These are phyloP conservation scores for Argynnis bischoffii DNA, from an alignment of 2,888 invertebrate species.

Conservation along the genomic window DNA sequence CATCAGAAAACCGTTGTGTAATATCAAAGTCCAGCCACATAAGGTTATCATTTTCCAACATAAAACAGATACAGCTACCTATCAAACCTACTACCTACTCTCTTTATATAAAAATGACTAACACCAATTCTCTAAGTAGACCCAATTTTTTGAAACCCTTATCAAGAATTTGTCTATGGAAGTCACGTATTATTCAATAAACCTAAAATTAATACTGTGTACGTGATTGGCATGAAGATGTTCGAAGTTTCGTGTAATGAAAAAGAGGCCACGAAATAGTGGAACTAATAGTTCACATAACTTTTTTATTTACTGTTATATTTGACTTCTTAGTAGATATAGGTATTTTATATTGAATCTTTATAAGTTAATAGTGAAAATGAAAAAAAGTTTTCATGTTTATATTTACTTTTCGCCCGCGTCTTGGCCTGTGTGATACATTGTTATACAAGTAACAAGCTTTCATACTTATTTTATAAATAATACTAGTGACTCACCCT, in stretches of 20 bases:
- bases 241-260: constrained; percentile 64
- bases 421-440: too few species aligned
- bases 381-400: too few species aligned
- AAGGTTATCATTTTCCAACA: not conserved
- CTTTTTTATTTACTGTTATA: not conserved
- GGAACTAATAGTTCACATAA: constrained; percentile 5
- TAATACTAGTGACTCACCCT: too few species aligned
- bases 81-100: not conserved
- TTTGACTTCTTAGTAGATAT: not conserved
- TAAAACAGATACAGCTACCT: constrained; percentile 10
- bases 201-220: constrained; percentile 73
- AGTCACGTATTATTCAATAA: constrained; percentile 78
- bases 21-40: constrained; percentile 5
- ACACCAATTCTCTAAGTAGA: constrained; percentile 60
- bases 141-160: constrained; percentile 48
- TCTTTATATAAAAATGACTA: constrained; percentile 45
- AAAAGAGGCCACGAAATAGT: constrained; percentile 41
- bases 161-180: constrained; percentile 56
- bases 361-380: too few species aligned
- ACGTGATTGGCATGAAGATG: constrained; percentile 63
- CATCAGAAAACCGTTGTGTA: not conserved
- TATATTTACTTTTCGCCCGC: too few species aligned
- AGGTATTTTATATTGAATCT: too few species aligned
- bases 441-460: too few species aligned
- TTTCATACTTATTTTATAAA: too few species aligned